These are phyloP conservation scores for Danio rerio DNA, from an alignment of 2,113 vertebrate genomes.

Conservation along the genomic window GRCz12tu NC_133186.1:12790001-12790500, in stretches of 20 bases:
- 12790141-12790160: constrained; percentile 32
- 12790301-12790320: too few relatives aligned
- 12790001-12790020: constrained; percentile 29
- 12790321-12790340: too few relatives aligned
- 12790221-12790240: not conserved
- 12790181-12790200: constrained; percentile 27
- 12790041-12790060: constrained; percentile 35
- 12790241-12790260: constrained; percentile 17
- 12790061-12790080: not conserved
- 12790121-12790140: constrained; percentile 32
- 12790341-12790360: not conserved
- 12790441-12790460: too few relatives aligned
- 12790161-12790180: constrained; percentile 24
- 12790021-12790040: constrained; percentile 13
- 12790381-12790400: too few relatives aligned
- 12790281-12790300: not conserved
- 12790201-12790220: not conserved
- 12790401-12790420: too few relatives aligned
- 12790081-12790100: constrained; percentile 29
- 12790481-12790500: too few relatives aligned
- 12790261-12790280: constrained; percentile 32
- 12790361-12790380: not conserved
- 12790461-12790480: too few relatives aligned
- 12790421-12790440: too few relatives aligned
- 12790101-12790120: constrained; percentile 39